Evolutionary conservation across 2,797 vertebrate species (phyloP).

Genomic region (Sebastes trivittatus): DNA sequence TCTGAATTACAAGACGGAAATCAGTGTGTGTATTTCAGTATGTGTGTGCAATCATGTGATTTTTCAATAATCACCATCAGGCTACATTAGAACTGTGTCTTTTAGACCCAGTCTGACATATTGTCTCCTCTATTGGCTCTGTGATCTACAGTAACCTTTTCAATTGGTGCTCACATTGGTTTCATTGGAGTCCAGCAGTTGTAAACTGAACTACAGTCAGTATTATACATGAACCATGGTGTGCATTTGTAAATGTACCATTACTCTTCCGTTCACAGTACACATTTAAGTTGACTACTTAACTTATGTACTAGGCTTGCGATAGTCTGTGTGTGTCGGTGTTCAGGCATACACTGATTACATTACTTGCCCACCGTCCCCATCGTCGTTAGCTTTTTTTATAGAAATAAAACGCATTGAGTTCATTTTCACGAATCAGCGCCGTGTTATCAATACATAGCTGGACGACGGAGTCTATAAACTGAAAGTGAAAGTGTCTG

Average conservation of each 20-base stretch:
- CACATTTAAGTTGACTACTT: too few relatives aligned
- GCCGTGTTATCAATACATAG: too few relatives aligned
- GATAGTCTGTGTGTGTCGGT: too few relatives aligned
- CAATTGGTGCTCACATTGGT: not conserved
- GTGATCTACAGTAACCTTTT: not conserved
- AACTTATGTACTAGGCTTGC: too few relatives aligned
- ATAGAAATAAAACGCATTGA: too few relatives aligned
- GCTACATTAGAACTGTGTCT: not conserved
- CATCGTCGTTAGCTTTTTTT: too few relatives aligned
- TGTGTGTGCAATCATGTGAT: not conserved
- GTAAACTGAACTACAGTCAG: not conserved
- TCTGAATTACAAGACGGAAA: constrained; percentile 40
- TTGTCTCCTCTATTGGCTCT: not conserved
- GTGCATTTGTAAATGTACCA: not conserved
- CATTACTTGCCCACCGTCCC: too few relatives aligned
- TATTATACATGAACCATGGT: not conserved
- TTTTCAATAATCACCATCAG: constrained; percentile 2
- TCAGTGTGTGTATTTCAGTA: constrained; percentile 3
- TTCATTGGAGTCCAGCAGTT: not conserved
- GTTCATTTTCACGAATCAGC: too few relatives aligned
- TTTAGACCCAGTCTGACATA: not conserved
- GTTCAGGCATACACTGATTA: too few relatives aligned
- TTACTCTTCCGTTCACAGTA: not conserved
- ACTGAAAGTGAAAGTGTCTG: too few relatives aligned
- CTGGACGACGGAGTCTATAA: too few relatives aligned